Evolutionary conservation across 2,888 invertebrate species (phyloP), one percentile per base, ranked within the genome.

Genomic region (Resseliella maxima): DNA sequence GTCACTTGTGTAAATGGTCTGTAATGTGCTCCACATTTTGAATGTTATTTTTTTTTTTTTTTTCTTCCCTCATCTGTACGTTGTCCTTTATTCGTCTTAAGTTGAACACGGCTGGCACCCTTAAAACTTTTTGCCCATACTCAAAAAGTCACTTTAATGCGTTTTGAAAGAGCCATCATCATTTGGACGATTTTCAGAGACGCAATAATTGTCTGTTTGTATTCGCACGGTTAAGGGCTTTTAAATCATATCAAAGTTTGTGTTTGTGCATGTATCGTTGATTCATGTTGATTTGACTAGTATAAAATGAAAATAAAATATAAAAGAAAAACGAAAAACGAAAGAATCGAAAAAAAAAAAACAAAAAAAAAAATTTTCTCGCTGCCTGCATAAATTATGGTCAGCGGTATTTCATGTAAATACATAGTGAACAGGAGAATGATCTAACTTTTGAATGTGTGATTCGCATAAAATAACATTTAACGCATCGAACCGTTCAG

Each of bases 351-450:
- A n/a, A n/a, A n/a, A n/a, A n/a, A n/a, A n/a, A n/a, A n/a, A n/a
- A n/a, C n/a, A n/a, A n/a, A n/a, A n/a, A n/a, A n/a, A n/a, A n/a
- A 31, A 18, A 18, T 10, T 50, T 50, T 50, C 15, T 10, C 15
- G 50, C 31, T 31, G 72, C 72, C 72, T 72, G 72, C 72, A 72
- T 72, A 72, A 72, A 72, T 72, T 72, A 72, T 72, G 72, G 31
- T 12, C 15, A 15, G 15, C 31, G 72, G 72, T 72, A 15, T 72
- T 31, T 72, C 59, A 72, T 72, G 31, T 72, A 72, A 72, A 72
- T 59, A 59, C 41, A 41, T 5, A 41, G 41, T 15, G 46, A 15
- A 31, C 12, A 15, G 31, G 10, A 2, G 35, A 31, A 72, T 31
- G 31, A 72, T 31, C 3, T 21, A 72, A 31, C 72, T 72, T 72